Evolutionary conservation across 2,797 vertebrate genomes (phyloP), one percentile per base, ranked within the genome.

Genomic region (Chiroxiphia lanceolata): DNA sequence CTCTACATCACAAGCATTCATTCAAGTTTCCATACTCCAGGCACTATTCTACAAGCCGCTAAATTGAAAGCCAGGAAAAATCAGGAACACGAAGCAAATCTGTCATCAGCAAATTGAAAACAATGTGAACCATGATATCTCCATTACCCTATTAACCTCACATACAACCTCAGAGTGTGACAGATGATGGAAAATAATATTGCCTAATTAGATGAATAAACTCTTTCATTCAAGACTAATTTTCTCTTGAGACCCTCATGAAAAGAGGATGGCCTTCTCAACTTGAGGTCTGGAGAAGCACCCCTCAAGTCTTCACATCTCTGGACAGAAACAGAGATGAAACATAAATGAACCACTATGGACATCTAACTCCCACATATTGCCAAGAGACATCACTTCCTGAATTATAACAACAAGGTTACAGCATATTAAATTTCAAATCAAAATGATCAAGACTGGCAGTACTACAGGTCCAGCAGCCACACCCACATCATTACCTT

Each of bases 371-470:
- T 65, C 25, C 33, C 23, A 74, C 20, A 10, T 70, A 59, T 0
- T 42, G 48, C 26, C 45, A 79, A 89, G 31, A 57, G 26, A 60
- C 20, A n/a, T n/a, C 36, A 40, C 23, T 48, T 13, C 1, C 19
- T 0, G 0, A 61, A 67, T 48, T 47, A 53, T 6, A 80, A 40
- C 19, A 80, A 34, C 4, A 29, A n/a, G 29, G 9, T 68, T 59
- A 75, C 11, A 75, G 31, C 14, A 44, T 29, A 71, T 29, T 63
- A 56, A 42, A 56, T 47, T 80, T 60, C 48, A 89, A 84, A 81
- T 29, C 25, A 67, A 87, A 81, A 67, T 0, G 0, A 74, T 22
- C 22, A 59, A 25, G 31, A 70, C 40, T 51, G 17, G 42, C 25
- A 71, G 26, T 45, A 47, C 51, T 45, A 75, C 29, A 68, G 33